Conservation (phyloP, 2,888 invertebrate genomes). For the Craniophora ligustri region DNA sequence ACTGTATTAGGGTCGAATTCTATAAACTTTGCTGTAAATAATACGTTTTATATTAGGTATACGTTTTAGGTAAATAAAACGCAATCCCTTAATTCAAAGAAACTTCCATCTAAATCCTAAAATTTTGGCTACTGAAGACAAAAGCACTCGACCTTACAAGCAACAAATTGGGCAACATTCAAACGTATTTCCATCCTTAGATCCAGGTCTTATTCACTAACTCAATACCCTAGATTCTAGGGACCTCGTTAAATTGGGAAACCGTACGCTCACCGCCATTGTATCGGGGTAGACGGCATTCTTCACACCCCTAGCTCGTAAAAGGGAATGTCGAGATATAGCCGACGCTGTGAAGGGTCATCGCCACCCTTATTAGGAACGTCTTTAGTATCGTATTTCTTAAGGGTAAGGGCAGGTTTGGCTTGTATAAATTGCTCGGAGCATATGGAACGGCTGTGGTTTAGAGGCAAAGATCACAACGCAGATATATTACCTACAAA, state of each 20-base stretch:
- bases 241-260: constrained; percentile 59
- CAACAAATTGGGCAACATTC: constrained; percentile 36
- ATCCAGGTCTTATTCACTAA: constrained; percentile 54
- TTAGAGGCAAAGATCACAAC: constrained; percentile 45
- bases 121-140: constrained; percentile 21
- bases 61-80: too few relatives aligned
- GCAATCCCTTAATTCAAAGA: constrained; percentile 5
- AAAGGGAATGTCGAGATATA: constrained; percentile 67
- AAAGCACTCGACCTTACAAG: constrained; percentile 30
- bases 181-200: constrained; percentile 34
- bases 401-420: constrained; percentile 60
- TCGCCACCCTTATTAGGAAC: constrained; percentile 64
- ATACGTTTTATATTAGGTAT: too few relatives aligned
- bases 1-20: too few relatives aligned
- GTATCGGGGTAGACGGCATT: constrained; percentile 66
- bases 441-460: constrained; percentile 51
- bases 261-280: constrained; percentile 59
- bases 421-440: constrained; percentile 55
- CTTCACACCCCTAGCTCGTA: constrained; percentile 70
- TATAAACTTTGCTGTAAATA: too few relatives aligned
- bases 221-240: constrained; percentile 51
- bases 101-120: constrained; percentile 17
- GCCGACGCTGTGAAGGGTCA: constrained; percentile 63
- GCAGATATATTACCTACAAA: constrained; percentile 22
- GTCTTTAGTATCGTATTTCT: constrained; percentile 59